Conservation (phyloP, 2,797 vertebrate genomes). For the Remorina albescens region DNA sequence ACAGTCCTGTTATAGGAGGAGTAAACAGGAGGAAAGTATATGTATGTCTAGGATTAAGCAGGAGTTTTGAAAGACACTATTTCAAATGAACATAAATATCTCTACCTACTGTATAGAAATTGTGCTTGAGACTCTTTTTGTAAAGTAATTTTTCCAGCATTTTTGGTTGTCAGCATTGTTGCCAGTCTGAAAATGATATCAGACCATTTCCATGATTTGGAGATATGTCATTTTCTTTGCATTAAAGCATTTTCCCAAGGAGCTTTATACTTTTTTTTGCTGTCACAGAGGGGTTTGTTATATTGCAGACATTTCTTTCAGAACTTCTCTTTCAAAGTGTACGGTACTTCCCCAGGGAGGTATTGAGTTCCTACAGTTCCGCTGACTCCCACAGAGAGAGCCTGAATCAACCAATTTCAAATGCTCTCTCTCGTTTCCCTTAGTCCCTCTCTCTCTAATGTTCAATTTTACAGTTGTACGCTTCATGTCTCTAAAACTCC, state of each 20-base stretch:
- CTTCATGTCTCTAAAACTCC: slow-evolving; percentile 35
- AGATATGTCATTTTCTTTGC: too few species aligned
- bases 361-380: slow-evolving; percentile 78
- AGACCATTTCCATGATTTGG: too few species aligned
- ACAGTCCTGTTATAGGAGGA: neutral
- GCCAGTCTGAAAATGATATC: too few species aligned
- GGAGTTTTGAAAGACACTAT: neutral
- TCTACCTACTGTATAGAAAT: too few species aligned
- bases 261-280: too few species aligned
- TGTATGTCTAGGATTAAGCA: slow-evolving; percentile 5
- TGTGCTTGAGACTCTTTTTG: too few species aligned
- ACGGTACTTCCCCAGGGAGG: slow-evolving; percentile 81
- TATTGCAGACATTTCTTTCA: too few species aligned
- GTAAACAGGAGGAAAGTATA: neutral
- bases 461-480: too few species aligned
- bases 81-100: neutral
- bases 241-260: too few species aligned
- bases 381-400: slow-evolving; percentile 35
- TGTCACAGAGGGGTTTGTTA: too few species aligned
- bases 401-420: slow-evolving; percentile 46
- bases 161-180: too few species aligned
- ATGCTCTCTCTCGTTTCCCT: slow-evolving; percentile 17
- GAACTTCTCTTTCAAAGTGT: slow-evolving; percentile 66
- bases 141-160: too few species aligned
- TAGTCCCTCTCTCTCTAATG: neutral